These are phyloP conservation scores for Pteropus alecto DNA, from an alignment of 2,113 vertebrate species.

Conservation along the genomic window DNA sequence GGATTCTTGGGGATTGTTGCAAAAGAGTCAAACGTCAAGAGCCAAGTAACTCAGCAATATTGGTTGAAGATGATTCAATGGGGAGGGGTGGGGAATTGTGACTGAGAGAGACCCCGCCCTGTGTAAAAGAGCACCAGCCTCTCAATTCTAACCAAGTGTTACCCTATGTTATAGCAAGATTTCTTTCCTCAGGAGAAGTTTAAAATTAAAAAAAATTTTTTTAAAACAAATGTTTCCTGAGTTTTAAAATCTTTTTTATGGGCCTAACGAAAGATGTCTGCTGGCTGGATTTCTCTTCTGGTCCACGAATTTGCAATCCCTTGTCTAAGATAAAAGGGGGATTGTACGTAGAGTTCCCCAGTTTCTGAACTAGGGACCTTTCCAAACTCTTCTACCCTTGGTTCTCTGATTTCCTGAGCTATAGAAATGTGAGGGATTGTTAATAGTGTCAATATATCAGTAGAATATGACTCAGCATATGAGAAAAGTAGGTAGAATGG, in stretches of 20 bases:
- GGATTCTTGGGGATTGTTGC: background rate
- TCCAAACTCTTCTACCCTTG: background rate
- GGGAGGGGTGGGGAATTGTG: too few species aligned
- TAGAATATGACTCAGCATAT: background rate
- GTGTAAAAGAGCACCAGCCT: background rate
- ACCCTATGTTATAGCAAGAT: background rate
- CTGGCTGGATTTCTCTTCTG: background rate
- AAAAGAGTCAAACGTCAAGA: background rate
- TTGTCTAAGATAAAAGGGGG: background rate
- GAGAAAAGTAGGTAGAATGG: background rate
- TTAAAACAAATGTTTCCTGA: background rate
- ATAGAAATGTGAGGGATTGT: background rate
- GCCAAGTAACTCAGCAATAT: background rate
- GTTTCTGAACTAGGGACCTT: background rate
- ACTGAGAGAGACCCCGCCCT: background rate
- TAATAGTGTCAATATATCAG: background rate
- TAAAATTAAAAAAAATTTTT: background rate
- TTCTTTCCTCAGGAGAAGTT: background rate
- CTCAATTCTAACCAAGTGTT: background rate
- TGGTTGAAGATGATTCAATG: background rate
- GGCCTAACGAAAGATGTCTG: background rate
- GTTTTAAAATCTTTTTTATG: background rate
- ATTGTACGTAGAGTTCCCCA: too few species aligned
- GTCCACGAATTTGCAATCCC: background rate
- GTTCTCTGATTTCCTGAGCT: background rate